phyloP scores from a whole-genome alignment of 2,888 invertebrate species.

The Chirona hameri region DNA sequence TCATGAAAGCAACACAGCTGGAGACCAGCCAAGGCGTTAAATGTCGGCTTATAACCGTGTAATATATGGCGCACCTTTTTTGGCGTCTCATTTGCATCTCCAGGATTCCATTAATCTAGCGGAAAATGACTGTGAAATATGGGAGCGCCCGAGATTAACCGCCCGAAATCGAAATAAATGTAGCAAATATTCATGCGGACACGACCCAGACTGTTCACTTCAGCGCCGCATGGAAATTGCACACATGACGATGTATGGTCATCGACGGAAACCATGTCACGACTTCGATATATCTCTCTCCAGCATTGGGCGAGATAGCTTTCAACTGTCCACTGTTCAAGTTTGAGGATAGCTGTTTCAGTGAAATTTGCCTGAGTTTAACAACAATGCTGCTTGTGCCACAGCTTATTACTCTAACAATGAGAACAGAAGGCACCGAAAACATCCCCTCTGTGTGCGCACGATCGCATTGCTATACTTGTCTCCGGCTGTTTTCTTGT shows the following conservation, averaged over 20 bases:
- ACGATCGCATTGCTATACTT: no score
- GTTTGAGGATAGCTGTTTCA: no score
- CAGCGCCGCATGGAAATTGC: background rate
- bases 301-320: no score
- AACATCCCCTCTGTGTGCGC: no score
- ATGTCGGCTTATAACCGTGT: background rate
- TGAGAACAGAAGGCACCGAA: no score
- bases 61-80: slow-evolving; percentile 8
- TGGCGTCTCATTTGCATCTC: background rate
- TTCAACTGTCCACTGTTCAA: no score
- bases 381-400: no score
- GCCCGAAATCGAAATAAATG: background rate
- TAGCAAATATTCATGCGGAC: slow-evolving; percentile 4
- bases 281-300: no score
- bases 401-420: no score
- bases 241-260: background rate
- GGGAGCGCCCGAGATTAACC: background rate
- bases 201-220: background rate
- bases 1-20: background rate
- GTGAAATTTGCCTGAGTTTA: no score
- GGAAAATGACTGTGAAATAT: slow-evolving; percentile 12
- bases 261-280: background rate
- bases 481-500: no score
- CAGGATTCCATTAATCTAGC: slow-evolving; percentile 1
- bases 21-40: background rate